phyloP scores from a whole-genome alignment of 92 coral and sea anemone species.

The Paramuricea clavata region DNA sequence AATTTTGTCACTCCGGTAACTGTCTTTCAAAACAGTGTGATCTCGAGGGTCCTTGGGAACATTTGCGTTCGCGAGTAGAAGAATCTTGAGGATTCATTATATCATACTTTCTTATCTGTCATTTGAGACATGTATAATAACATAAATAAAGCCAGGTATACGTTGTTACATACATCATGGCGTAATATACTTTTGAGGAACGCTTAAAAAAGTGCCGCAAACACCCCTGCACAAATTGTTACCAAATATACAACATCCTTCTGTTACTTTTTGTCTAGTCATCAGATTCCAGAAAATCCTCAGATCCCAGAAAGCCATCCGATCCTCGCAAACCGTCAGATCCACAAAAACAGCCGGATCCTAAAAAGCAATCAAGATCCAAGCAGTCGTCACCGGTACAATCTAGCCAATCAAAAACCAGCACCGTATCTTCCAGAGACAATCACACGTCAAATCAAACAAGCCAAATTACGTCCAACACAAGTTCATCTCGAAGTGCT shows the following conservation, averaged over 20 bases:
- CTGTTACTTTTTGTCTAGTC: conserved; percentile 56
- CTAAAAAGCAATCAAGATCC: conserved; percentile 47
- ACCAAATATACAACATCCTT: conserved; percentile 82
- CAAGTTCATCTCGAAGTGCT: neutral
- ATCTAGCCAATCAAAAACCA: conserved; percentile 63
- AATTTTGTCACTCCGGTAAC: too few species aligned
- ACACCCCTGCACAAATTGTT: conserved; percentile 84
- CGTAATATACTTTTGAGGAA: too few species aligned
- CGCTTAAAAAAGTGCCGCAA: too few species aligned
- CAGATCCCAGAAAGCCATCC: neutral
- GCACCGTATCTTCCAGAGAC: conserved; percentile 73
- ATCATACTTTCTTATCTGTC: too few species aligned
- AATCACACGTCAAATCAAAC: conserved; percentile 76
- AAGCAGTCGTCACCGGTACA: conserved; percentile 45
- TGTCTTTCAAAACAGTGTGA: too few species aligned
- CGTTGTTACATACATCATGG: too few species aligned
- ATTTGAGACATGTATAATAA: too few species aligned
- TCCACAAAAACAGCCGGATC: conserved; percentile 41
- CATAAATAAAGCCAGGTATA: too few species aligned
- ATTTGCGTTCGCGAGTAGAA: too few species aligned
- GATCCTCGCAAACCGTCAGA: conserved; percentile 14
- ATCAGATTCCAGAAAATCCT: neutral
- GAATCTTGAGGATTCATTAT: too few species aligned
- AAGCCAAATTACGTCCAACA: conserved; percentile 44
- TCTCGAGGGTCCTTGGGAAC: too few species aligned